phyloP scores from a whole-genome alignment of 1,140 invertebrate species.

The Pogonognathellus flavescens region DNA sequence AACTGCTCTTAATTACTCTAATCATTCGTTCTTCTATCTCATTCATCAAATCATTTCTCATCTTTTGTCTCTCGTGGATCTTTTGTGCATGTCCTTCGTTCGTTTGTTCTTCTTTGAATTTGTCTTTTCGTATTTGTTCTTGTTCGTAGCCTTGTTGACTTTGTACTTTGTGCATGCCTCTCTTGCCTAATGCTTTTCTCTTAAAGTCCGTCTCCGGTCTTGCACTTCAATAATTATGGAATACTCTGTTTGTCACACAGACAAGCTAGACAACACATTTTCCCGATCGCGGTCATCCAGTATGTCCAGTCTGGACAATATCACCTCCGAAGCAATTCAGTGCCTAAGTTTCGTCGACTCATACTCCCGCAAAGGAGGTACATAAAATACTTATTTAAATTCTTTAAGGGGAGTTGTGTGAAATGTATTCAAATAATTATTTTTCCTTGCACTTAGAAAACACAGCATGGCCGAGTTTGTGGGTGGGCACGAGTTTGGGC shows the following conservation, averaged over 20 bases:
- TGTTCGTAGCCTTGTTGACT: conserved; percentile 15
- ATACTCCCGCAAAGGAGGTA: conserved; percentile 85
- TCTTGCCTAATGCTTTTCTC: background rate
- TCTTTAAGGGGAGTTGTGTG: background rate
- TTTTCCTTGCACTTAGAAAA: conserved; percentile 78
- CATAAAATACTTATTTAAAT: background rate
- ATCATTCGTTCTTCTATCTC: no score
- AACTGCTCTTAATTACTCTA: background rate
- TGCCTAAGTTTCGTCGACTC: conserved; percentile 96
- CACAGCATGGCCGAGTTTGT: conserved; percentile 85
- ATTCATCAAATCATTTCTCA: background rate
- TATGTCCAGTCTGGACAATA: conserved; percentile 97
- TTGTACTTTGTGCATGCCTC: conserved; percentile 4
- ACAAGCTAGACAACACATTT: conserved; percentile 96
- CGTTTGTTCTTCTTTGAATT: background rate
- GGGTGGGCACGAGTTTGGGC: conserved; percentile 95
- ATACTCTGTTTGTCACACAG: conserved; percentile 72
- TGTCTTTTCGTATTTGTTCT: conserved; percentile 8
- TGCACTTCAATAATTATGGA: background rate
- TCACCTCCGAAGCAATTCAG: conserved; percentile 94
- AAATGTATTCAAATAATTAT: background rate
- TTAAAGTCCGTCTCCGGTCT: background rate
- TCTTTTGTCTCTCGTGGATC: background rate
- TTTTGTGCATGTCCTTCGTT: no score
- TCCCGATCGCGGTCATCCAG: conserved; percentile 95